Evolutionary conservation across 2,113 vertebrate genomes (phyloP), one percentile per base, ranked within the genome.

Genomic region (Siniperca knerii): DNA sequence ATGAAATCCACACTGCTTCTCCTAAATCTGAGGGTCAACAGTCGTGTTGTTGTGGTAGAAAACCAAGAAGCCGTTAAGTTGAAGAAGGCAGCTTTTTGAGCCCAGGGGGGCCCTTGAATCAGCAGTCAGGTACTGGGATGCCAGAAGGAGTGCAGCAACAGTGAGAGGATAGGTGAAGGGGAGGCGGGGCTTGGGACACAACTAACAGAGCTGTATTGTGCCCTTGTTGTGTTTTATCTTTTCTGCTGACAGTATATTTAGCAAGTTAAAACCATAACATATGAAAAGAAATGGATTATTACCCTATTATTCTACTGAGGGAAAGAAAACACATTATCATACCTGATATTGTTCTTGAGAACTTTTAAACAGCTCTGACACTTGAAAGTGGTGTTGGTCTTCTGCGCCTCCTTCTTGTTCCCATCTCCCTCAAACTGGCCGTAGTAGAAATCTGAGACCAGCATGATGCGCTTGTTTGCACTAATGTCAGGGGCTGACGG

Each of bases 281-380:
- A 44, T 4, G 5, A 2, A 20, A 48, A 37, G 1, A 48, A 37
- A 57, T 37, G 0, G 20, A 80, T 16, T 37, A 6, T 44, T 35
- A 29, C 1, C 4, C 12, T 18, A 2, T 55, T 46, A 25, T 57
- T 60, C 75, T 61, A 58, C 35, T 3, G 20, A 21, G 23, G 1
- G 37, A 2, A 29, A 77, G n/a, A 6, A 82, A 68, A 58, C 1
- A 21, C 0, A 21, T 16, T 8, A n/a, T 29, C 92, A 77, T 97
- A 99, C 98, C 97, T 97, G 93, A 99, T 97, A 70, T 99, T 99
- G 95, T 98, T 99, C 94, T 99, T 99, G 75, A 99, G 97, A 89
- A 99, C 93, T 94, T 99, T 99, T 77, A 97, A 95, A 92, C 98
- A 99, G 95, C 98, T 99, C 94, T 97, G 97, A 93, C 98, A 99